These are phyloP conservation scores for Lasioglossum pauxillum DNA, from an alignment of 2,888 invertebrate genomes.

Conservation along the genomic window DNA sequence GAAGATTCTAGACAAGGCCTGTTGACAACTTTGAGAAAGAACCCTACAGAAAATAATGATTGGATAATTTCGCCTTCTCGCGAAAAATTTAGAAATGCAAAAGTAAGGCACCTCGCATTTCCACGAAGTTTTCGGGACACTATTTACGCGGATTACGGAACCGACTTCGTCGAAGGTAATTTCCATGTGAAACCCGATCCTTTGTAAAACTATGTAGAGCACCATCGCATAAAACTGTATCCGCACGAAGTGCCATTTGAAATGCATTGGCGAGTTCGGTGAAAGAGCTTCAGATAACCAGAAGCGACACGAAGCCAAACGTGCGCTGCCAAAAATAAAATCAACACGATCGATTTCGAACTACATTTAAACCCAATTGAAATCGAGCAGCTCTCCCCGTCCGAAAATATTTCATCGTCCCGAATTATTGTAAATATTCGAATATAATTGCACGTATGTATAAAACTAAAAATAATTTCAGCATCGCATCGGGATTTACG, in stretches of 20 bases:
- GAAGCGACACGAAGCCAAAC: neutral
- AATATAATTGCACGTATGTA: neutral
- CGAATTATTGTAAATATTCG: neutral
- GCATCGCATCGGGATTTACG: neutral
- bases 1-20: no score
- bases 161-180: neutral
- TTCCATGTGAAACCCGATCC: neutral
- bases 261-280: neutral
- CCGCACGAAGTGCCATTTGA: neutral
- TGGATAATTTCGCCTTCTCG: no score
- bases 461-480: neutral
- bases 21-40: no score
- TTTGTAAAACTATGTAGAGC: conserved; percentile 1
- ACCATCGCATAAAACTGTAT: neutral
- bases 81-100: neutral
- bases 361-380: neutral
- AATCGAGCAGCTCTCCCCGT: neutral
- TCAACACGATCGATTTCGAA: neutral
- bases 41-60: no score
- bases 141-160: neutral
- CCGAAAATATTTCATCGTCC: neutral
- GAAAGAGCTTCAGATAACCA: neutral
- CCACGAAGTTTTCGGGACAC: neutral
- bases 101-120: neutral
- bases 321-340: neutral